Base-by-base conservation (phyloP, 2,888 invertebrate genomes). In the Drosophila villosipedis region DNA sequence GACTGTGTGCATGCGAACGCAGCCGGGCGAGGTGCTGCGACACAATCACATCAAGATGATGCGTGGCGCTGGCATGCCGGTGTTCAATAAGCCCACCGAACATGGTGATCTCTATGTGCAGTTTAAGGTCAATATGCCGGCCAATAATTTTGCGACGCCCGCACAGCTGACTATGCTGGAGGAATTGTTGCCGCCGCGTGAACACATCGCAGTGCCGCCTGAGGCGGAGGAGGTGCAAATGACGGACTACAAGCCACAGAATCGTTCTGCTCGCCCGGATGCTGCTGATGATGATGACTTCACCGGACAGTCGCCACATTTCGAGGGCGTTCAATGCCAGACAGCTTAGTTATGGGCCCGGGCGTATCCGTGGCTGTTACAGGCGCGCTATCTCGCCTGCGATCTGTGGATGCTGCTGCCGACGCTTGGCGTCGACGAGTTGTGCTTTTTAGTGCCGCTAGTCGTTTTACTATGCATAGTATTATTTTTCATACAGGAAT, bases 41-140 rank as follows among this genome's bases (percentile, higher is more conserved):
- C 78, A 98, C 63, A 97, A 97, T 92, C 95, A 95, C 91, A 93
- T 97, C 4, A 97, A 96, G 92, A 95, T 96, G 74, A 95, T 99
- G 66, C 94, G 94, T 74, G 96, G 96, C 7, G 98, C 98, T 93
- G 99, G 99, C 30, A 99, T 99, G 98, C 99, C 99, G 1, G 94
- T 95, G 43, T 95, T 95, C 89, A 96, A 96, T 92, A 96, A 96
- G 93, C 97, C 97, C 9, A 96, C 96, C 92, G 96, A 97, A 87
- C 96, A 96, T 92, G 99, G 99, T 63, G 96, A 97, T 93, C 94
- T 99, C 59, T 96, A 96, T 91, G 95, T 99, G 66, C 96, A 96
- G 86, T 98, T 99, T 94, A 95, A 96, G 88, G 96, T 99, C 63
- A 95, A 95, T 73, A 98, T 98, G 94, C 99, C 99, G 50, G 95